These are phyloP conservation scores for Sarcoramphus papa DNA, from an alignment of 2,797 vertebrate genomes.

Conservation along the genomic window DNA sequence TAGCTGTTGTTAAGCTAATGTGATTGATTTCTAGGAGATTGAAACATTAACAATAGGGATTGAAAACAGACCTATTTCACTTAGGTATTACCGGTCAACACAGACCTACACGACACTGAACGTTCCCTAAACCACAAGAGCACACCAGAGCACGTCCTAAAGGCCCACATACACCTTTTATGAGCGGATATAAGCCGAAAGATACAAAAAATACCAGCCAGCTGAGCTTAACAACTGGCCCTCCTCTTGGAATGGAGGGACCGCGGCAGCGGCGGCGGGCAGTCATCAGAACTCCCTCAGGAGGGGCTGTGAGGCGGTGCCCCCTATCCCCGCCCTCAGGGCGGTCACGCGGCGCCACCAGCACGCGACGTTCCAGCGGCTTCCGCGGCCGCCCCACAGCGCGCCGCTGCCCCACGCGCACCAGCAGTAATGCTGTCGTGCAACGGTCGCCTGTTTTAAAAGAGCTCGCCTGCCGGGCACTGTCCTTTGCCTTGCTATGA, in stretches of 20 bases:
- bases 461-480: neutral
- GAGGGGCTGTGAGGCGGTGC: accelerated
- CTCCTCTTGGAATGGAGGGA: accelerated
- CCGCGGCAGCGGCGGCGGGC: too few relatives aligned
- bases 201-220: accelerated
- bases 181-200: accelerated
- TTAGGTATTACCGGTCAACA: accelerated
- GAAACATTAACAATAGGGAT: accelerated
- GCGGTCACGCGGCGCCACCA: too few relatives aligned
- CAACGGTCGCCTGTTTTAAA: neutral
- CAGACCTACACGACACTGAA: accelerated
- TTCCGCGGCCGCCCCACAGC: accelerated
- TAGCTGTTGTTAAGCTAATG: accelerated
- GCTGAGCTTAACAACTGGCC: accelerated
- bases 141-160: accelerated
- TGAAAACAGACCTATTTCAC: accelerated
- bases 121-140: accelerated
- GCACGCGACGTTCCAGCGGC: accelerated
- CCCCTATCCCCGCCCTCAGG: accelerated
- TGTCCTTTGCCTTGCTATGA: accelerated
- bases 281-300: accelerated
- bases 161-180: accelerated
- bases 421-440: accelerated
- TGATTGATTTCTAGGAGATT: neutral
- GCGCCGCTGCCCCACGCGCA: accelerated